A percentile compares a stretch with the other conserved stretches of the same genome.
phyloP scores from a whole-genome alignment of 1,140 invertebrate genomes.

The Reticulitermes speratus region DNA sequence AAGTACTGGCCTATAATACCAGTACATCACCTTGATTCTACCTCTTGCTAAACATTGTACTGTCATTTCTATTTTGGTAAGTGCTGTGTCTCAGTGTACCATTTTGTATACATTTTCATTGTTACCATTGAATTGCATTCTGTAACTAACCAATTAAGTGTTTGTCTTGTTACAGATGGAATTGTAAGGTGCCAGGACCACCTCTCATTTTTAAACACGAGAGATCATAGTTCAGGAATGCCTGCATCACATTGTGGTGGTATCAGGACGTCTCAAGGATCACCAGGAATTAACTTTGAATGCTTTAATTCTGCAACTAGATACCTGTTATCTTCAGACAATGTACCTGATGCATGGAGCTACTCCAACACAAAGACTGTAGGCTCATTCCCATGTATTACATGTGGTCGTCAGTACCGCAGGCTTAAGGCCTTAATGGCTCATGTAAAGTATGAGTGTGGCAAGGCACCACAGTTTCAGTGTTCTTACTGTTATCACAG shows the following conservation, averaged over 20 bases:
- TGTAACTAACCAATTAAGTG: neutral
- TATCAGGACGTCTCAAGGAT: neutral
- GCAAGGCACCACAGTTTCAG: constrained; percentile 49
- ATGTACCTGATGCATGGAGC: neutral
- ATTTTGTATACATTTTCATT: neutral
- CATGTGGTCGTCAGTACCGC: constrained; percentile 44
- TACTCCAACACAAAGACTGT: neutral
- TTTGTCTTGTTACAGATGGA: neutral
- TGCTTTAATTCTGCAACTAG: neutral
- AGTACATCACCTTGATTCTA: too few species aligned
- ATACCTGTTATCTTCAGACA: neutral
- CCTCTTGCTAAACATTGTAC: too few species aligned
- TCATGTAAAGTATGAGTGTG: constrained; percentile 55
- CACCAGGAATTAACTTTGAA: neutral
- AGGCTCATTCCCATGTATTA: constrained; percentile 38
- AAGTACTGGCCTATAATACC: too few species aligned
- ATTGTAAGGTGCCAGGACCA: neutral
- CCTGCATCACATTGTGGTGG: neutral
- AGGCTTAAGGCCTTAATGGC: constrained; percentile 47
- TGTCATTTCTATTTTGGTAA: neutral
- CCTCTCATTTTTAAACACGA: neutral
- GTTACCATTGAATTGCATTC: neutral
- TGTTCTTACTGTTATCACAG: constrained; percentile 50
- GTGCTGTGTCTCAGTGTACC: neutral
- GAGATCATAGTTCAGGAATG: neutral